Base-by-base conservation (phyloP, 2,797 vertebrate species). In the Danio jaintianensis region DNA sequence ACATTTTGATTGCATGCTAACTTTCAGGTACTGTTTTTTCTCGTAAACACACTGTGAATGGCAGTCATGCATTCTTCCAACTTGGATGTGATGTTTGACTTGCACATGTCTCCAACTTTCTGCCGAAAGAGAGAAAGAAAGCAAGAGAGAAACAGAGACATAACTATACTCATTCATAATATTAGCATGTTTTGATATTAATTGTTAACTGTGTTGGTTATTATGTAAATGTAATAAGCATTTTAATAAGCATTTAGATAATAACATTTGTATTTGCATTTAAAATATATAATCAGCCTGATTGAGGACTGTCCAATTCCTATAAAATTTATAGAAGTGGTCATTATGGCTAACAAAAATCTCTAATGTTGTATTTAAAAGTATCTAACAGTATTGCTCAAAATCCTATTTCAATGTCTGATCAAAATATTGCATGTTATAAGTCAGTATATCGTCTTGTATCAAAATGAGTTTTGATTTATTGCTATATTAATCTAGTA, bases 21-120 rank as follows among this genome's bases (percentile, higher is more conserved):
- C n/a, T n/a, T n/a, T n/a, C n/a, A n/a, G n/a, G n/a, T n/a, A n/a
- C n/a, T n/a, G n/a, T n/a, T n/a, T 50, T 63, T 20, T 52, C 42
- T 48, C 15, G 42, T 55, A 62, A 42, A 67, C 52, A 63, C 43
- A 38, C 18, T 18, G 58, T 55, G 81, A 80, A 78, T 86, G 81
- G 83, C 85, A 86, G 82, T 71, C 64, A 63, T 84, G 76, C 89
- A 89, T 91, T 91, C 88, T 88, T 86, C 82, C 55, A 71, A 43
- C 47, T 22, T 89, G 71, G 66, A 89, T 85, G 82, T 81, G 68
- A 85, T 85, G 84, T 88, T 89, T 74, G 88, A 89, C 89, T 87
- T 82, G 68, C 85, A 80, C 79, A 74, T 64, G 42, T 78, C 83
- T 82, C 81, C 83, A 80, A 87, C 78, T 87, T 75, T 75, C 76